phyloP scores from a whole-genome alignment of 2,888 invertebrate genomes.

The Aphidoletes aphidimyza region DNA sequence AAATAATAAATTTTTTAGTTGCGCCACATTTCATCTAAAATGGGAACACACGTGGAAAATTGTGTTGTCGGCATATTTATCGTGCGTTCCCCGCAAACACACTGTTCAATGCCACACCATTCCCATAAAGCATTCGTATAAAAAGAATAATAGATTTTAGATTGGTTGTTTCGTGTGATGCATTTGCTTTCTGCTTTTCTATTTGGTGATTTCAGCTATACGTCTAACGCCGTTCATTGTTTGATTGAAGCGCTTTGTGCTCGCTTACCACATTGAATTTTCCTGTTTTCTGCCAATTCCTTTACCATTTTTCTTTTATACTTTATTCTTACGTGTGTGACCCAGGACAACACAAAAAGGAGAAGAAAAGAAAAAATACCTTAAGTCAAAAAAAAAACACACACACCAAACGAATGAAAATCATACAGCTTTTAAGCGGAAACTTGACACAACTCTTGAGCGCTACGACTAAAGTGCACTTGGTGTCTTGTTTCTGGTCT shows the following conservation, averaged over 20 bases:
- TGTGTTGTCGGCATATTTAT: conserved; percentile 12
- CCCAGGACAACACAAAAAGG: no score
- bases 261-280: background rate
- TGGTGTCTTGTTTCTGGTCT: background rate
- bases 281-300: background rate
- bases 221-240: background rate
- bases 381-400: no score
- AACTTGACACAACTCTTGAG: no score
- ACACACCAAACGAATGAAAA: background rate
- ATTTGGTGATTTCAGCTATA: no score
- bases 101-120: background rate
- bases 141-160: conserved; percentile 50
- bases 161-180: background rate
- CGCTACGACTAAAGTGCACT: background rate
- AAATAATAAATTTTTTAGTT: background rate
- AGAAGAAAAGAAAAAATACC: no score
- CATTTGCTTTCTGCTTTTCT: conserved; percentile 24
- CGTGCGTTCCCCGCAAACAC: background rate
- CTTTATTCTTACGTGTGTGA: background rate
- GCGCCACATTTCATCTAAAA: background rate
- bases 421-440: background rate
- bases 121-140: background rate
- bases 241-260: conserved; percentile 8
- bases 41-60: background rate
- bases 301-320: background rate